These are phyloP conservation scores for Heliocidaris erythrogramma DNA, from an alignment of 35 echinoderm and acorn worm species.

Conservation along the genomic window DNA sequence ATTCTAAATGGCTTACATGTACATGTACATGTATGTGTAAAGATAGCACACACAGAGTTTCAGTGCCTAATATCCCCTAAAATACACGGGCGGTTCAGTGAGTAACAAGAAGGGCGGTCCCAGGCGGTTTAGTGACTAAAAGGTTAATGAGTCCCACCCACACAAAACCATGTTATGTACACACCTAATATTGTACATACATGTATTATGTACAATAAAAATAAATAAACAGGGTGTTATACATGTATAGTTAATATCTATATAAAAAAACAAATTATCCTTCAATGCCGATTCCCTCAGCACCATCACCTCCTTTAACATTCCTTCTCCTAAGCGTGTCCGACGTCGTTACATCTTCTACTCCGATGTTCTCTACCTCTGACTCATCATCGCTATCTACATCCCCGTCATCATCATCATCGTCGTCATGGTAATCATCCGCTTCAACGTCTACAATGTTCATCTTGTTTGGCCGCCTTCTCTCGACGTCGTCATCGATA, in stretches of 20 bases:
- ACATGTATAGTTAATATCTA: background rate
- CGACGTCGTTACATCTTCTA: background rate
- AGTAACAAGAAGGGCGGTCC: too few relatives aligned
- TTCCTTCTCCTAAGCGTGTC: conserved; percentile 30
- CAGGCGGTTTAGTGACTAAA: too few relatives aligned
- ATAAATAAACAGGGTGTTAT: background rate
- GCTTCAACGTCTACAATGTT: conserved; percentile 9
- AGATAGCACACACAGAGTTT: too few relatives aligned
- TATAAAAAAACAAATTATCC: conserved; percentile 6
- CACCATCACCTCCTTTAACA: background rate
- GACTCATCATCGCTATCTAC: conserved; percentile 25
- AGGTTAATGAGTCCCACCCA: too few relatives aligned
- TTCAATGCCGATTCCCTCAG: background rate
- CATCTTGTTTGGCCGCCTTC: conserved; percentile 19
- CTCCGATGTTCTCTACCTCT: conserved; percentile 38
- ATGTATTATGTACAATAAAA: conserved; percentile 26
- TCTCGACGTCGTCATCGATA: conserved; percentile 33
- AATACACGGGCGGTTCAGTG: too few relatives aligned
- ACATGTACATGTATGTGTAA: too few relatives aligned
- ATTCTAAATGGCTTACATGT: too few relatives aligned
- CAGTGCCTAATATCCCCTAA: too few relatives aligned
- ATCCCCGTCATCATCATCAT: conserved; percentile 49
- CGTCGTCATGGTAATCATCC: conserved; percentile 31
- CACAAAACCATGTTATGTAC: background rate
- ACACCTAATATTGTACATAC: background rate